Evolutionary conservation across 2,797 vertebrate species (phyloP).

Genomic region (Parotocinclus haroldoi): DNA sequence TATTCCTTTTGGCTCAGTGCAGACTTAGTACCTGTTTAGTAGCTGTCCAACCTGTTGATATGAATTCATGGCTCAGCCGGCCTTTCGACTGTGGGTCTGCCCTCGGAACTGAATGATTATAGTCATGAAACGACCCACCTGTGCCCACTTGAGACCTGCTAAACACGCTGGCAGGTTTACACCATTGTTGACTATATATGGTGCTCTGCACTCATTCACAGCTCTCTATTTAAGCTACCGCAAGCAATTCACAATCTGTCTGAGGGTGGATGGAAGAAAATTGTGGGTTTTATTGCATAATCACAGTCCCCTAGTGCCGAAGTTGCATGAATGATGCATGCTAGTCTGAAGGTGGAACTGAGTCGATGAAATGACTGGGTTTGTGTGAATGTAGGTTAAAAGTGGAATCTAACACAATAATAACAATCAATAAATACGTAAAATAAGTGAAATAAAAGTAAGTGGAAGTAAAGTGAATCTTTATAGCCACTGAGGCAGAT

Average conservation of each 20-base stretch:
- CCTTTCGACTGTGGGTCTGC: constrained; percentile 35
- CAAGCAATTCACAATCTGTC: constrained; percentile 13
- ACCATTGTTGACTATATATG: constrained; percentile 32
- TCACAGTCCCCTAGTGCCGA: not conserved
- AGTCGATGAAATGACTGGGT: too few relatives aligned
- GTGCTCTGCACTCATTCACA: constrained; percentile 20
- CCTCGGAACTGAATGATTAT: constrained; percentile 40
- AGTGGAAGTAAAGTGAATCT: too few relatives aligned
- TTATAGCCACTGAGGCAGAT: too few relatives aligned
- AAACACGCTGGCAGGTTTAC: constrained; percentile 17
- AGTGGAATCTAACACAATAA: too few relatives aligned
- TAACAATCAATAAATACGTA: too few relatives aligned
- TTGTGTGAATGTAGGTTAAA: too few relatives aligned
- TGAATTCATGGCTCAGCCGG: constrained; percentile 43
- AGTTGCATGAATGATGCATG: constrained; percentile 10
- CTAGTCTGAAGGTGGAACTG: too few relatives aligned
- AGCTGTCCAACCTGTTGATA: constrained; percentile 42
- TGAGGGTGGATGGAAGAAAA: constrained; percentile 4
- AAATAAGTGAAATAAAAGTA: too few relatives aligned
- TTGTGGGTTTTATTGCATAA: constrained; percentile 5
- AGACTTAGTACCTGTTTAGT: constrained; percentile 43
- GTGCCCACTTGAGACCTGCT: constrained; percentile 45
- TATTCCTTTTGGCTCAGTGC: constrained; percentile 42
- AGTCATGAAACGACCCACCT: constrained; percentile 51
- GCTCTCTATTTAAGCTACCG: constrained; percentile 8